Conservation (phyloP, 2,888 invertebrate species). For the Tribolium freemani region DNA sequence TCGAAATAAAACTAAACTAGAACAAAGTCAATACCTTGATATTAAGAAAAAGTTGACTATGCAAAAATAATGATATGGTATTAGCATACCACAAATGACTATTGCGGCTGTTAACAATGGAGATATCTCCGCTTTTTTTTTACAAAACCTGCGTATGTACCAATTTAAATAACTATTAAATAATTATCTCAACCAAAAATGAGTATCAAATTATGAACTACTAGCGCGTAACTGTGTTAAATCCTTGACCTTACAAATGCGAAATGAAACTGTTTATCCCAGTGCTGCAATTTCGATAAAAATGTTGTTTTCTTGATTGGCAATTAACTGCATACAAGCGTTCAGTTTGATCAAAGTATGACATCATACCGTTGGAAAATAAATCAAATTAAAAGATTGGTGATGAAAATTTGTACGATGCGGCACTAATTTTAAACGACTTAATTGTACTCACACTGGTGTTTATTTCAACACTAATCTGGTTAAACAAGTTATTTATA, state of each 20-base stretch:
- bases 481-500: not conserved
- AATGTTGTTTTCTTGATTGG: too few relatives aligned
- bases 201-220: not conserved
- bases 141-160: not conserved
- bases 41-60: slow-evolving; percentile 9
- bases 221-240: not conserved
- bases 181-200: not conserved
- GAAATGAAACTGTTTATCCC: too few relatives aligned
- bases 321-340: not conserved
- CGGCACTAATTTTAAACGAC: not conserved
- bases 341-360: not conserved
- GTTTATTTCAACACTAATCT: not conserved
- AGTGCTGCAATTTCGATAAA: too few relatives aligned
- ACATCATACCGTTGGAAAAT: not conserved
- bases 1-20: not conserved
- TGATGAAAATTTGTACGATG: not conserved
- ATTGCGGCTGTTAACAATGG: not conserved
- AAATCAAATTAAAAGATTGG: too few relatives aligned
- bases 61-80: slow-evolving; percentile 21
- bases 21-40: not conserved
- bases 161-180: not conserved
- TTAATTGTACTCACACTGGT: not conserved
- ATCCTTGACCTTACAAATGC: not conserved
- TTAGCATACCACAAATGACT: slow-evolving; percentile 12
- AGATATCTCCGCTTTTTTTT: not conserved